Conservation (phyloP, 2,888 invertebrate genomes). For the Agrotis segetum region DNA sequence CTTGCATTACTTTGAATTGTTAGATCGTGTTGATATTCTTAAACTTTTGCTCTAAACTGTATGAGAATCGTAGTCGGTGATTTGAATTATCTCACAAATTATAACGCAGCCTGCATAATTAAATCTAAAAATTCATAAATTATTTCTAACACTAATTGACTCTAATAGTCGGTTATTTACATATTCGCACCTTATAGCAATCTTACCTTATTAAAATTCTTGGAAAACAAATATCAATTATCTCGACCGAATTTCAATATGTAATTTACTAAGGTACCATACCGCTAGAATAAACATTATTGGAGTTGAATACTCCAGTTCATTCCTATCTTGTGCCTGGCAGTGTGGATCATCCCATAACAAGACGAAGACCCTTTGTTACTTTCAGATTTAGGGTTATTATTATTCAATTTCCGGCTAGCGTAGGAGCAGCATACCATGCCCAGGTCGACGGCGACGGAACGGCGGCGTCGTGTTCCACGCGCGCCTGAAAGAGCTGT, state of each 20-base stretch:
- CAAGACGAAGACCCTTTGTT: too few species aligned
- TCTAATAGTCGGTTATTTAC: slow-evolving; percentile 32
- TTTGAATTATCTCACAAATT: slow-evolving; percentile 34
- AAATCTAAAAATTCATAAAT: slow-evolving; percentile 24
- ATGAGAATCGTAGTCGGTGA: not conserved
- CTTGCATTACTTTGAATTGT: not conserved
- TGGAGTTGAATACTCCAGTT: too few species aligned
- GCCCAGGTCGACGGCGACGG: too few species aligned
- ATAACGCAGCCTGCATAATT: slow-evolving; percentile 24
- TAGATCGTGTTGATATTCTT: not conserved
- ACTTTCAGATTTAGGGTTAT: too few species aligned
- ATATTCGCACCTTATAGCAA: slow-evolving; percentile 7
- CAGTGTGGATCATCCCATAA: too few species aligned
- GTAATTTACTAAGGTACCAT: not conserved
- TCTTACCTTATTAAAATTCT: slow-evolving; percentile 1
- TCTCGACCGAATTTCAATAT: not conserved
- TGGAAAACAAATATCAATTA: not conserved
- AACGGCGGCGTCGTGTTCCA: too few species aligned
- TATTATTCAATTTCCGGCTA: too few species aligned
- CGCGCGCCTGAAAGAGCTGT: too few species aligned
- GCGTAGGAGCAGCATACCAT: too few species aligned
- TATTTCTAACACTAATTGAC: slow-evolving; percentile 15
- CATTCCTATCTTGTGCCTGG: too few species aligned
- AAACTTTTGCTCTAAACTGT: slow-evolving; percentile 18
- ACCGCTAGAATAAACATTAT: not conserved